Conservation (phyloP, 2,797 vertebrate species). For the Aselliscus stoliczkanus region DNA sequence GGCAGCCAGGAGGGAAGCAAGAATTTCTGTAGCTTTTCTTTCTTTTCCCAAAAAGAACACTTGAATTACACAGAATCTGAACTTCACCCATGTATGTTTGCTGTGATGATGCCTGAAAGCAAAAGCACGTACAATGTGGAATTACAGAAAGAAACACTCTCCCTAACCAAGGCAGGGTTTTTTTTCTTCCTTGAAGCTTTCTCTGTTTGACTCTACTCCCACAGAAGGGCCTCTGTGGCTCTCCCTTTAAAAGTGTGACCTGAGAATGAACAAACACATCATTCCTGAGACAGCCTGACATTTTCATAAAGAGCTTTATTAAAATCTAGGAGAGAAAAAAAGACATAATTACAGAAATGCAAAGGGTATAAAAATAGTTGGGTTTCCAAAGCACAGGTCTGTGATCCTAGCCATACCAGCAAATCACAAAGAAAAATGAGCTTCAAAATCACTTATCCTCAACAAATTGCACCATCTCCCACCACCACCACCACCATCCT, state of each 20-base stretch:
- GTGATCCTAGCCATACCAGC: background rate
- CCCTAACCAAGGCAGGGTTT: background rate
- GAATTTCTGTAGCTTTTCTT: background rate
- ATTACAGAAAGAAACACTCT: slow-evolving; percentile 12
- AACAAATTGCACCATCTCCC: background rate
- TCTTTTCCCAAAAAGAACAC: background rate
- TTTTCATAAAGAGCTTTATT: slow-evolving; percentile 23
- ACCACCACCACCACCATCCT: no score
- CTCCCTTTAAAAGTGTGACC: slow-evolving; percentile 42
- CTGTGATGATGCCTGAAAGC: background rate
- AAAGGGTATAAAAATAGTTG: background rate
- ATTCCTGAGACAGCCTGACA: slow-evolving; percentile 34
- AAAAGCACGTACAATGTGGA: background rate
- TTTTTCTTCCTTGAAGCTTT: background rate
- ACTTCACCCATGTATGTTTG: background rate
- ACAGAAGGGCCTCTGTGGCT: background rate
- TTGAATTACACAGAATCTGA: background rate
- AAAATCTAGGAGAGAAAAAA: background rate
- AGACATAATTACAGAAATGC: slow-evolving; percentile 15
- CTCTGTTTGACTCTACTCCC: background rate
- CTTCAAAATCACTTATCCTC: background rate
- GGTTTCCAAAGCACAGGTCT: background rate
- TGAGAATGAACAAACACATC: background rate
- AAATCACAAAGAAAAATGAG: background rate
- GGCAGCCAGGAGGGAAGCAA: background rate